Base-by-base conservation (phyloP, 2,113 vertebrate species). In the Trematocara stigmaticum region DNA sequence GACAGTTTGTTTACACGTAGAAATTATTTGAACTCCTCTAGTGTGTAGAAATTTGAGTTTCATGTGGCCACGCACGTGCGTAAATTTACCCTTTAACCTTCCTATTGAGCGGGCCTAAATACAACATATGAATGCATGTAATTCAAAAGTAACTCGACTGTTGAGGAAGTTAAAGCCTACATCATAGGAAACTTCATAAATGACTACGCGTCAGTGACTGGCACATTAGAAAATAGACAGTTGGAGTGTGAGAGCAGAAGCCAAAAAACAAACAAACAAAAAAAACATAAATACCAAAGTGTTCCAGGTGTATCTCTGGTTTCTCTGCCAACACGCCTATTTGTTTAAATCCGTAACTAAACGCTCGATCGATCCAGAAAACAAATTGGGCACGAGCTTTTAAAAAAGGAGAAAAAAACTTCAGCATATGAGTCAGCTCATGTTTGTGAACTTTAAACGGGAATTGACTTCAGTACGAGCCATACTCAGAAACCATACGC, bases 81-180 rank as follows among this genome's bases (percentile, higher is more conserved):
- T 57, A n/a, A 82, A 64, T 88, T 10, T 61, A n/a, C n/a, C 40
- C 13, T 31, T 76, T 51, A 76, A 49, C 71, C 45, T 76, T 55
- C 42, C 15, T n/a, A 53, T 6, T 42, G 4, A 81, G 53, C 56
- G 84, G 83, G 31, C 84, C 84, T 49, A 7, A 26, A 69, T 71
- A 34, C 45, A 66, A 23, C 56, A 79, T 18, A 57, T 13, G 10
- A 40, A 42, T 4, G 31, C 76, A 47, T 55, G n/a, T 10, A 18
- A 38, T 40, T 35, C 11, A 87, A 42, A 64, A 79, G 35, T 61
- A 86, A 51, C 74, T 94, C 96, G 96, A 94, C 90, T 92, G 93
- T 95, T 85, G 84, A 91, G 90, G 89, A 94, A 93, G 92, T 90
- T 53, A 76, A 76, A 76, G 47, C 71, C 71, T 49, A 20, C 79